Base-by-base conservation (phyloP, 2,888 invertebrate species). In the Geotrupes spiniger region DNA sequence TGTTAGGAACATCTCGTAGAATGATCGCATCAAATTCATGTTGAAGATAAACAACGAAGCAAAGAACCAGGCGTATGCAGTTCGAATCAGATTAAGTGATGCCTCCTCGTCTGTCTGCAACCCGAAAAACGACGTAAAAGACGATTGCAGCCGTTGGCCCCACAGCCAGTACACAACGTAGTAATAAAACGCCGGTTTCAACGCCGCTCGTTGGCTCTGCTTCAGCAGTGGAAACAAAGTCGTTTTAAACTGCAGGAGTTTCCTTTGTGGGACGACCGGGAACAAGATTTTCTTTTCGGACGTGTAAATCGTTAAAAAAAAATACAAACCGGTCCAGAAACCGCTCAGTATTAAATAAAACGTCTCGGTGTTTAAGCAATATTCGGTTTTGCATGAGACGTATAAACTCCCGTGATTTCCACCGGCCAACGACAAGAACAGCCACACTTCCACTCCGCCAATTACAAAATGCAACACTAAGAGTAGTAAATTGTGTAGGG, bases 1-100 rank as follows among this genome's bases (percentile, higher is more conserved):
- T 0, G 88, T 85, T 25, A 91, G 71, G 54, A 84, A 78, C 56
- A 87, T 77, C 56, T 84, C 81, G 58, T 87, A 88, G 46, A 87
- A 77, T 38, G 83, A 76, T 62, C 80, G 79, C 82, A 88, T 85
- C 4, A 82, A 77, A 61, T 84, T 81, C 70, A 87, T 81, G 36
- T 83, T 86, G 52, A 86, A 76, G 45, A 83, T 76, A 59, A 87
- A 87, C 48, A 87, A 75, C 27, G 83, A 78, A 4, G 82, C 78
- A 54, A 87, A 82, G 37, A 87, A 73, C 86, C 86, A 89, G 2
- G 82, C 72, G 36, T 83, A 83, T 53, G 85, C 66, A 39, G 64
- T 53, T 74, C 59, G 84, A 70, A 58, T 5, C 79, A 49, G 17
- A 81, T 10, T 10, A 38, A 38, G 9, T 11, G 21, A 2, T 17